Evolutionary conservation across 1,140 invertebrate species (phyloP).

Genomic region (Manduca sexta): DNA sequence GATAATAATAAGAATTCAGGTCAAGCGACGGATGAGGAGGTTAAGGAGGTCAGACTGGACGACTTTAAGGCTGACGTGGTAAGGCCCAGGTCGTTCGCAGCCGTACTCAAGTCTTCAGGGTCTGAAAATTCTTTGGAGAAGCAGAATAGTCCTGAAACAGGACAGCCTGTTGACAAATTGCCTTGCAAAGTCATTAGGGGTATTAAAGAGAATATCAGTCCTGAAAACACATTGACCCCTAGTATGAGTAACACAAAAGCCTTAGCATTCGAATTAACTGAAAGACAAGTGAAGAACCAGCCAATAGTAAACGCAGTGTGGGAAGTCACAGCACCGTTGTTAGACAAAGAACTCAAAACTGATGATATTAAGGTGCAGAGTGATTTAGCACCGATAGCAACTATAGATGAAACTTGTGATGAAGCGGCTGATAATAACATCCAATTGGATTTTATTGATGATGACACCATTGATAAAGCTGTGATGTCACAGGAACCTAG

Average conservation of each 20-base stretch:
- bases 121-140: conserved; percentile 55
- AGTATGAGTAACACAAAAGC: conserved; percentile 59
- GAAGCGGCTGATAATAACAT: conserved; percentile 39
- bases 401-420: conserved; percentile 56
- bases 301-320: conserved; percentile 28
- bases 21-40: not conserved
- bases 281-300: conserved; percentile 40
- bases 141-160: conserved; percentile 51
- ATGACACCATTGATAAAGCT: conserved; percentile 13
- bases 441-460: conserved; percentile 52
- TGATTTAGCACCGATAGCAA: conserved; percentile 56
- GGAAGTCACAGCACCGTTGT: conserved; percentile 22
- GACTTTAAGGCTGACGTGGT: conserved; percentile 19
- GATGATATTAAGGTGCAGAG: conserved; percentile 32
- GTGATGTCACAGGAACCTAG: not conserved
- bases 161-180: conserved; percentile 59
- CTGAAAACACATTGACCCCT: conserved; percentile 64
- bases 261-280: conserved; percentile 47
- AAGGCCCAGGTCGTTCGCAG: conserved; percentile 51
- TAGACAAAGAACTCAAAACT: conserved; percentile 33
- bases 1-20: conserved; percentile 15
- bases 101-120: conserved; percentile 52
- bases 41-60: conserved; percentile 21
- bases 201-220: conserved; percentile 71
- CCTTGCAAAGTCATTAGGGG: conserved; percentile 62